Evolutionary conservation across 2,888 invertebrate species (phyloP), one percentile per base, ranked within the genome.

Genomic region (Cremastobaeus sp.): DNA sequence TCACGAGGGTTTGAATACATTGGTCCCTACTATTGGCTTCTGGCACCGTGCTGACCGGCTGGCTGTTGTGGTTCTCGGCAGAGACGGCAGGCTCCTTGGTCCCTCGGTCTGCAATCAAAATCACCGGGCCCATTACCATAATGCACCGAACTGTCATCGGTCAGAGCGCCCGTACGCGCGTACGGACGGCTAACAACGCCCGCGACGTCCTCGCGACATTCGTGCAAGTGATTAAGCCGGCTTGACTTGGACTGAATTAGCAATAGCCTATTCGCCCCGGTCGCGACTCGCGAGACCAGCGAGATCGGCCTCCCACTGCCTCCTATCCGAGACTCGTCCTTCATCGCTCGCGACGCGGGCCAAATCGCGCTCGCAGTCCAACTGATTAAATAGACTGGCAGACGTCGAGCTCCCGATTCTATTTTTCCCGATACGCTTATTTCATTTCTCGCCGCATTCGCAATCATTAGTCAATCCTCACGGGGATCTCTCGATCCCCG

Each of bases 11-110:
- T 66, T 86, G 84, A 21, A 81, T 89, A 48, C 90, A 89, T 77
- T 90, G 90, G 73, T 90, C 89, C 15, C 90, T 87, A 45, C 11
- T 55, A 15, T 3, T 30, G 28, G 35, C 30, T 9, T 65, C 45
- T 6, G 41, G 43, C 15, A 28, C 18, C n/a, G 15, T n/a, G 6
- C 47, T 28, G 37, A 21, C 45, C 39, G 45, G 45, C 4, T 37
- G 65, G 25, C 17, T 35, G 28, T 39, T 65, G 30, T 34, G 62
- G 25, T 47, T 59, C 11, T 65, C 65, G 34, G 12, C 55, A 18
- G 20, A 32, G n/a, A 32, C 52, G 30, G 12, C 32, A 1, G 65
- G 15, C 9, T 84, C 83, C 72, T 84, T 84, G 43, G 78, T 77
- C 52, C 79, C 81, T 28, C 82, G 84, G 81, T 85, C 85, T 85